These are phyloP conservation scores for Athalia cordata DNA, from an alignment of 2,888 invertebrate species.

Conservation along the genomic window DNA sequence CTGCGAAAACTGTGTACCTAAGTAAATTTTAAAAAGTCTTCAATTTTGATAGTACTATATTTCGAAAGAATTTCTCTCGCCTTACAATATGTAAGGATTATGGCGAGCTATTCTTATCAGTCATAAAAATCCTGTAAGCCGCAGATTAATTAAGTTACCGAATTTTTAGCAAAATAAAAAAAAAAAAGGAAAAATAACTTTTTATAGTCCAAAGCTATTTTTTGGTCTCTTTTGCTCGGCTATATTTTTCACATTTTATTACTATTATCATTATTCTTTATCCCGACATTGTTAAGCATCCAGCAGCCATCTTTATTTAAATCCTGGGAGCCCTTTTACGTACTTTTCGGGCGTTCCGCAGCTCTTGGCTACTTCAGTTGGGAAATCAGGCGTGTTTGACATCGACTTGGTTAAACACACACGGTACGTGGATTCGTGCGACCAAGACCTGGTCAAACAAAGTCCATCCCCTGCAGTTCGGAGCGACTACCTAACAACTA, in stretches of 20 bases:
- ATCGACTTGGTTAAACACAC: conserved; percentile 34
- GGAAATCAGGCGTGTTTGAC: conserved; percentile 35
- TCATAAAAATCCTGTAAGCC: too few relatives aligned
- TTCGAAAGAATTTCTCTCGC: too few relatives aligned
- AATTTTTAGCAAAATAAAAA: too few relatives aligned
- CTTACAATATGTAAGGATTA: too few relatives aligned
- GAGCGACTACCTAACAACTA: neutral
- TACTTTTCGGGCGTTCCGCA: neutral
- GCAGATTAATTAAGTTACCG: too few relatives aligned
- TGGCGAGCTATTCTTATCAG: too few relatives aligned
- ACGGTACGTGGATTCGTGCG: neutral
- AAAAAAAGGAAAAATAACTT: too few relatives aligned
- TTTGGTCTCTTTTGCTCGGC: too few relatives aligned
- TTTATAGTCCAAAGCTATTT: too few relatives aligned
- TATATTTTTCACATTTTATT: neutral
- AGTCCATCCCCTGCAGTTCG: conserved; percentile 3
- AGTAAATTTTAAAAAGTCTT: too few relatives aligned
- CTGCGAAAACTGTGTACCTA: too few relatives aligned
- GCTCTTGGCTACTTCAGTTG: neutral
- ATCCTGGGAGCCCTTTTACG: neutral
- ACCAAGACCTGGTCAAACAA: conserved; percentile 36
- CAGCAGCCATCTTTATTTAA: neutral
- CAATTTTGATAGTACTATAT: too few relatives aligned
- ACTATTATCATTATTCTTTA: neutral
- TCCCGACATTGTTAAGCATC: neutral